Evolutionary conservation across 2,888 invertebrate species (phyloP).

Genomic region (Eristalinus aeneus): DNA sequence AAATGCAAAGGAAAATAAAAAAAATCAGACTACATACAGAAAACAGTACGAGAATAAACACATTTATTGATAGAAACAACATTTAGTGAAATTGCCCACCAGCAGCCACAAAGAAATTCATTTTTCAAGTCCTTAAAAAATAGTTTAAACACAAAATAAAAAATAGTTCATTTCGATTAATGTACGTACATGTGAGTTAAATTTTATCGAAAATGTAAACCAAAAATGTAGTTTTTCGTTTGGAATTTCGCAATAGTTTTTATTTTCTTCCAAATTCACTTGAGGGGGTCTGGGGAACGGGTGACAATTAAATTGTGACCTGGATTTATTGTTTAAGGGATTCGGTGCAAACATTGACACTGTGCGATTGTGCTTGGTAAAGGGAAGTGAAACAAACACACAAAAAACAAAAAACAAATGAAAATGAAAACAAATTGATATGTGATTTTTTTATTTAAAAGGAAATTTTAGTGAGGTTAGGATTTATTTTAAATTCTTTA

Average conservation of each 20-base stretch:
- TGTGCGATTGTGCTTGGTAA: conserved; percentile 54
- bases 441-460: background rate
- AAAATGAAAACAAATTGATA: background rate
- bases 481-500: background rate
- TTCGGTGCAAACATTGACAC: conserved; percentile 63
- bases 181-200: conserved; percentile 49
- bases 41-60: conserved; percentile 50
- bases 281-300: background rate
- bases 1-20: background rate
- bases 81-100: conserved; percentile 75
- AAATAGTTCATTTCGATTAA: conserved; percentile 35
- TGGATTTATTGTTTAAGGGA: conserved; percentile 33
- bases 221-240: too few relatives aligned
- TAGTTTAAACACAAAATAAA: conserved; percentile 41
- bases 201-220: conserved; percentile 1
- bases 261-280: background rate
- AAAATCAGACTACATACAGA: conserved; percentile 19
- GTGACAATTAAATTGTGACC: conserved; percentile 27
- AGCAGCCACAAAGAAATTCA: conserved; percentile 77
- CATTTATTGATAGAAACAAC: conserved; percentile 54
- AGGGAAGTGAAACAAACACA: conserved; percentile 14
- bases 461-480: background rate
- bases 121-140: conserved; percentile 63
- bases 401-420: background rate
- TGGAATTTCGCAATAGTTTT: background rate